phyloP scores from a whole-genome alignment of 2,797 vertebrate genomes.

The Eulemur coronatus region DNA sequence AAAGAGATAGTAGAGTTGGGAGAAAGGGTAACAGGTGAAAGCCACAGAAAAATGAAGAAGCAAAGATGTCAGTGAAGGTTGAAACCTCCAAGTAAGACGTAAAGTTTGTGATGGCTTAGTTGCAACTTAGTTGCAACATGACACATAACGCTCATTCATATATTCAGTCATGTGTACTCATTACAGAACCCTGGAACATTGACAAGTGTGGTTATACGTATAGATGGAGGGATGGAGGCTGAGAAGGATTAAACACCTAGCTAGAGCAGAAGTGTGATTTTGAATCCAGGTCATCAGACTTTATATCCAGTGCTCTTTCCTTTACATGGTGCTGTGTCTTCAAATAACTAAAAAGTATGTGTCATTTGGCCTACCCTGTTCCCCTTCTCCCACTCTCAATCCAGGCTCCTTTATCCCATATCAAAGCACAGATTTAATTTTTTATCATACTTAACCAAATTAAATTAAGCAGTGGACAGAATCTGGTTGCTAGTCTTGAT shows the following conservation, averaged over 20 bases:
- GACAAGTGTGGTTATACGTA: neutral
- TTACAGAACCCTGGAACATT: neutral
- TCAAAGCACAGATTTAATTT: constrained; percentile 6
- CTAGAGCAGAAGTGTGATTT: neutral
- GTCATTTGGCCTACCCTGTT: neutral
- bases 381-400: neutral
- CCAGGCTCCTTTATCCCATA: neutral
- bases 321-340: neutral
- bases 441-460: neutral
- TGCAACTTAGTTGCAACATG: neutral
- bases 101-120: neutral
- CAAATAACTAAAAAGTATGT: neutral
- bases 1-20: neutral
- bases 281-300: neutral
- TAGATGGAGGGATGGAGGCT: neutral
- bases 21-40: neutral
- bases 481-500: neutral
- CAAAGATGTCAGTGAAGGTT: neutral
- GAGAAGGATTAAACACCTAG: neutral
- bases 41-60: neutral
- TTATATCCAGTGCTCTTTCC: neutral
- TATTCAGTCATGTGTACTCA: neutral
- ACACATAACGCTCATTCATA: neutral
- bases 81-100: neutral
- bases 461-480: neutral